Base-by-base conservation (phyloP, 2,113 vertebrate genomes). In the Ursus arctos region DNA sequence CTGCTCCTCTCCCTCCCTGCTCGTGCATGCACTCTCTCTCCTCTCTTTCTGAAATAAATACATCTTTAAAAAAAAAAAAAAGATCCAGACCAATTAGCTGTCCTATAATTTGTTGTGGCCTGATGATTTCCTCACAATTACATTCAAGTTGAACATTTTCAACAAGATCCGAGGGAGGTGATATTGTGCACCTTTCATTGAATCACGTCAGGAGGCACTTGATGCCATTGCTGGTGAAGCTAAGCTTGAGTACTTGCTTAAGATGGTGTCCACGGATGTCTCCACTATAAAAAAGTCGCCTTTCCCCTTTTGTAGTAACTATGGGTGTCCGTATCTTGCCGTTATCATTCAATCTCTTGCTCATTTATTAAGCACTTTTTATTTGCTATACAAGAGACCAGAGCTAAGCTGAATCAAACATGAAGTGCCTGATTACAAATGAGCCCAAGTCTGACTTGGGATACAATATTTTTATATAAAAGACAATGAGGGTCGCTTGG, bases 171-270 rank as follows among this genome's bases (percentile, higher is more conserved):
- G 4, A 28, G 6, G 15, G 12, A 80, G 15, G 40, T 14, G 81
- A n/a, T 6, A 33, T 15, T 9, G 6, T 33, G 49, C 18, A 67
- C 61, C 4, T 16, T 9, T 4, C 18, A 11, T 1, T 4, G 85
- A 16, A 8, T n/a, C 4, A 1, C 43, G 6, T 6, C 2, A 1
- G 22, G 47, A 16, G 18, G n/a, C 31, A 14, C 24, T 65, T 4
- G 47, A 40, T n/a, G 10, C 33, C 36, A 47, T 0, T 2, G 8
- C 6, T 22, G 55, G n/a, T n/a, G 40, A 76, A 47, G 40, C 59
- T 3, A 28, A 51, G 14, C 22, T 43, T 11, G 18, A 55, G 12
- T 5, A 47, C 69, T 33, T 33, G 36, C 3, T 36, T n/a, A 33
- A 22, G 36, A 18, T 7, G n/a, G 33, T 4, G 21, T 40, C 59